These are phyloP conservation scores for Panopea generosa DNA, from an alignment of 2,888 invertebrate species.

Conservation along the genomic window DNA sequence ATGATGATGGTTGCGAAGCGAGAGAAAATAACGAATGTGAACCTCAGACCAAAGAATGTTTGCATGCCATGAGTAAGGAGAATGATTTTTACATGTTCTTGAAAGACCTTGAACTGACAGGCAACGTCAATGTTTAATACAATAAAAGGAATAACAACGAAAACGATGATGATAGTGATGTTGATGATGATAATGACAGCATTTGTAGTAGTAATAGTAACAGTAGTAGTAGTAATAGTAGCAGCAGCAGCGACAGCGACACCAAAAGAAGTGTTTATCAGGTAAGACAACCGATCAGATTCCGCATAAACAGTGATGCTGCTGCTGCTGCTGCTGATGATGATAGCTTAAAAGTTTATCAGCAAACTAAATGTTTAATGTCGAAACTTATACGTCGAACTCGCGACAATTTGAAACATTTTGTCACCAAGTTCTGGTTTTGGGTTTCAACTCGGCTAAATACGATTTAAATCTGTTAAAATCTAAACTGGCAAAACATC, in stretches of 20 bases:
- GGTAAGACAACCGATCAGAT: background rate
- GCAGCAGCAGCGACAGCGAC: too few species aligned
- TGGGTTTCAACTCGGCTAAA: slow-evolving; percentile 18
- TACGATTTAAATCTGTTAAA: slow-evolving; percentile 34
- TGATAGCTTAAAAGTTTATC: too few species aligned
- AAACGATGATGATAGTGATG: background rate
- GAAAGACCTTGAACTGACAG: background rate
- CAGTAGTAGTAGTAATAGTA: too few species aligned
- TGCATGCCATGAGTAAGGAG: slow-evolving; percentile 10
- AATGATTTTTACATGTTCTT: too few species aligned
- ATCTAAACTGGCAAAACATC: slow-evolving; percentile 8
- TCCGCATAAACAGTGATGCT: background rate
- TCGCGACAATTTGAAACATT: slow-evolving; percentile 1
- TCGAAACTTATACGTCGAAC: background rate
- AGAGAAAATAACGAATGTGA: slow-evolving; percentile 9
- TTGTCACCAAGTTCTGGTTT: slow-evolving; percentile 15
- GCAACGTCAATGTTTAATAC: too few species aligned
- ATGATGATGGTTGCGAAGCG: background rate
- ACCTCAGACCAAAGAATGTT: slow-evolving; percentile 3
- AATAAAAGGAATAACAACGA: too few species aligned
- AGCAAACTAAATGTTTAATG: background rate
- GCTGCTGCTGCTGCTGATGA: background rate
- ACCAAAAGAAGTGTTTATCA: too few species aligned
- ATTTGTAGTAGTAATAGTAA: too few species aligned
- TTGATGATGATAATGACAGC: background rate